These are phyloP conservation scores for Podarcis cretensis DNA, from an alignment of 2,113 vertebrate genomes.

Conservation along the genomic window DNA sequence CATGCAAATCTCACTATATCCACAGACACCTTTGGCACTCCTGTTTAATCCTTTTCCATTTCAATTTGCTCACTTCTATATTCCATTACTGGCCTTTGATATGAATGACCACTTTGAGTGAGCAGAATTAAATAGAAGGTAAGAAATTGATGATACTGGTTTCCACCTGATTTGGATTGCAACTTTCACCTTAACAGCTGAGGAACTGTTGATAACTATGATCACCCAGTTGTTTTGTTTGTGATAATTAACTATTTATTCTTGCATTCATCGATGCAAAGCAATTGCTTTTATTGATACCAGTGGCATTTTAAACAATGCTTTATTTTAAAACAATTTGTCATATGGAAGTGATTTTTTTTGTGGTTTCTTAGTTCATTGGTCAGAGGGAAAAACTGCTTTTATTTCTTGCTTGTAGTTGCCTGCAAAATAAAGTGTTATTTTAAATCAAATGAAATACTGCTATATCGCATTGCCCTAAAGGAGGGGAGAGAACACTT, in stretches of 20 bases:
- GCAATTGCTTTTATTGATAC: slow-evolving; percentile 25
- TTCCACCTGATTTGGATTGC: slow-evolving; percentile 20
- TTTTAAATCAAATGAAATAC: too few relatives aligned
- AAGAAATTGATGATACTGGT: slow-evolving; percentile 11
- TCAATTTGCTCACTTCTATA: slow-evolving; percentile 47
- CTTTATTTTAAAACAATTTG: slow-evolving; percentile 58
- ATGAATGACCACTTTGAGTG: slow-evolving; percentile 20
- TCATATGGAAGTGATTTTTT: slow-evolving; percentile 3
- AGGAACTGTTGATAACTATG: slow-evolving; percentile 27
- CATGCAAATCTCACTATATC: slow-evolving; percentile 17
- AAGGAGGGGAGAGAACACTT: too few relatives aligned
- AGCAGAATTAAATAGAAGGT: slow-evolving; percentile 17
- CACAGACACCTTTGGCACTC: neutral
- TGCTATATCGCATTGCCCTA: too few relatives aligned
- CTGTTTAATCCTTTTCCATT: neutral
- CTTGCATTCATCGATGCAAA: slow-evolving; percentile 39
- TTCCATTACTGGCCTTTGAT: slow-evolving; percentile 45
- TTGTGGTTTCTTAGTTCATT: slow-evolving; percentile 23
- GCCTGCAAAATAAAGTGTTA: too few relatives aligned
- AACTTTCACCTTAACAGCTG: slow-evolving; percentile 24
- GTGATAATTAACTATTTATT: slow-evolving; percentile 29
- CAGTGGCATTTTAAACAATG: slow-evolving; percentile 20
- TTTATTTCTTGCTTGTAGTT: neutral
- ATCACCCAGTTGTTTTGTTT: slow-evolving; percentile 38
- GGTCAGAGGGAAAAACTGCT: neutral